Base-by-base conservation (phyloP, 23 tunicate species). In the Diplosoma virens region DNA sequence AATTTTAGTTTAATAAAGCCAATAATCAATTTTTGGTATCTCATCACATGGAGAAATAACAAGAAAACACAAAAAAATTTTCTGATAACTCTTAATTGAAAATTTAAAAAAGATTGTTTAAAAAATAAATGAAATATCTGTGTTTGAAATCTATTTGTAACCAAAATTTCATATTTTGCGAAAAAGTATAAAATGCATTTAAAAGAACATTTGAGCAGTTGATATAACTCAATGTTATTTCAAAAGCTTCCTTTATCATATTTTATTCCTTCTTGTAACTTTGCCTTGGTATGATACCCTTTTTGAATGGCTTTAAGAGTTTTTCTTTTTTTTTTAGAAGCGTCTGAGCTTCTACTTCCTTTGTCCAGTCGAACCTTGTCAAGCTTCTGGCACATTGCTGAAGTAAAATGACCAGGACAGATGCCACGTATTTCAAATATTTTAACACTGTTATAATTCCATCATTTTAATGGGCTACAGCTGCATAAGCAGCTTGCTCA, bases 381-480 rank as follows among this genome's bases (percentile, higher is more conserved):
- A 41, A 41, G 14, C 14, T 41, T 41, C 9, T 41, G 9, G 9
- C 50, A 41, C 50, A 41, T 7, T 41, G 11, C 14, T 9, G 14
- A 9, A 41, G 50, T 41, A 41, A 41, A 41, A 41, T 41, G 50
- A 14, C 50, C 50, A 41, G 50, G 14, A 41, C 14, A 7, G 50
- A 14, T 14, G 9, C 50, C 50, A n/a, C n/a, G n/a, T n/a, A n/a
- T n/a, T n/a, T n/a, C n/a, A n/a, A n/a, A n/a, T n/a, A n/a, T n/a
- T n/a, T n/a, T n/a, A n/a, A n/a, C n/a, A n/a, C n/a, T n/a, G n/a
- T n/a, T n/a, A n/a, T n/a, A n/a, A n/a, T n/a, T n/a, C 69, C 69
- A 61, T 61, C 69, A 61, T 61, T 61, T 27, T 27, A 61, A 61
- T 61, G 69, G 30, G 69, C 69, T n/a, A n/a, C n/a, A n/a, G n/a